Base-by-base conservation (phyloP, 2,113 vertebrate genomes). In the Limanda limanda region DNA sequence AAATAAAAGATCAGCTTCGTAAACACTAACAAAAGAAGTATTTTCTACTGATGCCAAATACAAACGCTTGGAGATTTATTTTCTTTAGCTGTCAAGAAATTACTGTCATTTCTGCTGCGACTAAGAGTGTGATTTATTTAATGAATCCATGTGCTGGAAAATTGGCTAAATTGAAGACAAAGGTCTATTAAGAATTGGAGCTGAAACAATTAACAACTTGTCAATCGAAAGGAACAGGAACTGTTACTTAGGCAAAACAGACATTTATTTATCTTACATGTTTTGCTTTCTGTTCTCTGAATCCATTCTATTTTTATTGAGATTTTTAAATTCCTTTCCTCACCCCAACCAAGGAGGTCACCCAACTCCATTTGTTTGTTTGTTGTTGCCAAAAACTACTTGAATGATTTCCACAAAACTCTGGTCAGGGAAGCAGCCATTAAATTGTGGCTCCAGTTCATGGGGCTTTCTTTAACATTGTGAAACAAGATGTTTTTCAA, bases 1-100 rank as follows among this genome's bases (percentile, higher is more conserved):
- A 83, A 87, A 83, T 76, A 81, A 86, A 87, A 80, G 65, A 85
- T 77, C 61, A 21, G 64, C 65, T 74, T 74, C 77, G 59, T 62
- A 81, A 77, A 77, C 42, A 17, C n/a, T 9, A 45, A 65, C 62
- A 72, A 78, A 83, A 74, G 64, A 60, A 56, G 64, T 13, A 15
- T 25, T n/a, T 52, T 62, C 35, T 63, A 23, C 62, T 62, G 11
- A 9, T n/a, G 6, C 37, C 23, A 25, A n/a, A 48, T 23, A 20
- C 21, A 74, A 64, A 68, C 18, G 84, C 82, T 77, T 7, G n/a
- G 54, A 70, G 81, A 51, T 51, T 78, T 58, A 9, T 58, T 69
- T 51, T 74, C 58, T 59, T 79, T 73, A 35, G 27, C 58, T 51
- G 56, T 56, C n/a, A 47, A 58, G 27, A 58, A 55, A 57, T 9